Conservation (phyloP, 1,140 invertebrate genomes). For the Tribolium castaneum region DNA sequence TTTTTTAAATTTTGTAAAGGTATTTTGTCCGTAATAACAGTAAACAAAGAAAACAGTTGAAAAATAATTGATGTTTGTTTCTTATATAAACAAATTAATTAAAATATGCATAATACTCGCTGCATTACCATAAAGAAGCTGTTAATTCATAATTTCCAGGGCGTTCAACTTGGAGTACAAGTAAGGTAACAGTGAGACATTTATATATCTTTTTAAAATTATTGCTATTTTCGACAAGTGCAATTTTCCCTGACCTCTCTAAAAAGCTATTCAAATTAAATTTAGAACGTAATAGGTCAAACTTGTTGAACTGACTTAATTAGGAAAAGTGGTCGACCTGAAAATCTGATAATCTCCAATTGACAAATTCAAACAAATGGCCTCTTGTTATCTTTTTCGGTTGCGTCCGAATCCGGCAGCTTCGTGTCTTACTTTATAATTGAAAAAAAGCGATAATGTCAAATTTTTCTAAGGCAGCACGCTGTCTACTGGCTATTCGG, state of each 20-base stretch:
- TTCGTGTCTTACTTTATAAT: background rate
- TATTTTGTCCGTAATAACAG: background rate
- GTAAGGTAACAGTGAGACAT: background rate
- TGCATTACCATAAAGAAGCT: background rate
- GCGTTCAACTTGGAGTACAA: background rate
- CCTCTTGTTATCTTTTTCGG: too few species aligned
- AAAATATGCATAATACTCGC: background rate
- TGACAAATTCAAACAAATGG: background rate
- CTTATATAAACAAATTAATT: background rate
- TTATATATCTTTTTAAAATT: background rate
- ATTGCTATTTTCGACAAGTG: too few species aligned
- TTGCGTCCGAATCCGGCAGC: background rate
- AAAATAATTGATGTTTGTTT: background rate
- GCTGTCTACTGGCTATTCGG: constrained; percentile 8
- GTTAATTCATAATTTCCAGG: background rate
- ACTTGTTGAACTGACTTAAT: too few species aligned
- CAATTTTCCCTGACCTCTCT: too few species aligned
- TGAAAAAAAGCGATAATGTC: background rate
- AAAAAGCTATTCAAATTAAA: too few species aligned
- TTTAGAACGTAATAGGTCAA: too few species aligned
- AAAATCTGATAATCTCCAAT: too few species aligned
- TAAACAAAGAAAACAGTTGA: background rate
- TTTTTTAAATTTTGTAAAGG: too few species aligned
- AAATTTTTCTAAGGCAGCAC: background rate
- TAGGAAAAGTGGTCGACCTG: too few species aligned